Percentiles rank a stretch among this genome's conserved stretches.
These are phyloP conservation scores for Phalanger gymnotis DNA, from an alignment of 2,797 vertebrate genomes.

Conservation along the genomic window DNA sequence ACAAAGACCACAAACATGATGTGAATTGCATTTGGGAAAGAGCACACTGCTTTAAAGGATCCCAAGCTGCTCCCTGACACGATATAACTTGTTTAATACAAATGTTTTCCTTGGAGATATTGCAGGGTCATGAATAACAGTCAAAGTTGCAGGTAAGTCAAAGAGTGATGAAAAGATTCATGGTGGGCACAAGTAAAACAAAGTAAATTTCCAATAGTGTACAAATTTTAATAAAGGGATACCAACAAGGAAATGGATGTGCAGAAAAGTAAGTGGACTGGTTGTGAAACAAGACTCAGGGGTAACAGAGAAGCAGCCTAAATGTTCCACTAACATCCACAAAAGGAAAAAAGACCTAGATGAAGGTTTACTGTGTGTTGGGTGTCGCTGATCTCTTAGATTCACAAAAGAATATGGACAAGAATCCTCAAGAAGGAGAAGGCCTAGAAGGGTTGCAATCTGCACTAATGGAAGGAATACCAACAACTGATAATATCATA, in stretches of 20 bases:
- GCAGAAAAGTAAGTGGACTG: background rate
- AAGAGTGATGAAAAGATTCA: background rate
- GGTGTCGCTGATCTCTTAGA: background rate
- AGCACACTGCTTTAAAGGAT: background rate
- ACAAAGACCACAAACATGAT: background rate
- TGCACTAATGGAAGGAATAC: background rate
- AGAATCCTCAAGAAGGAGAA: background rate
- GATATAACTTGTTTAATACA: background rate
- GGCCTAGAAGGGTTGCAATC: background rate
- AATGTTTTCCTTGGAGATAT: background rate
- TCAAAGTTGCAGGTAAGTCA: background rate
- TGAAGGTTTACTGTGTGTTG: background rate
- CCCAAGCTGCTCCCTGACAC: background rate
- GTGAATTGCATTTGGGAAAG: background rate
- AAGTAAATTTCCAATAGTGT: background rate
- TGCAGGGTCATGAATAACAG: background rate
- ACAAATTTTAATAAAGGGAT: background rate
- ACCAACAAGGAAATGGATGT: background rate
- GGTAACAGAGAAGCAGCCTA: background rate
- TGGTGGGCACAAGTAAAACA: background rate
- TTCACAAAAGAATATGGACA: background rate
- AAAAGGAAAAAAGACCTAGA: background rate
- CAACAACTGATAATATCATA: background rate
- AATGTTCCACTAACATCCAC: background rate
- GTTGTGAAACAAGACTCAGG: background rate